Evolutionary conservation across 2,113 vertebrate genomes (phyloP).

Genomic region (Rhagologus leucostigma): DNA sequence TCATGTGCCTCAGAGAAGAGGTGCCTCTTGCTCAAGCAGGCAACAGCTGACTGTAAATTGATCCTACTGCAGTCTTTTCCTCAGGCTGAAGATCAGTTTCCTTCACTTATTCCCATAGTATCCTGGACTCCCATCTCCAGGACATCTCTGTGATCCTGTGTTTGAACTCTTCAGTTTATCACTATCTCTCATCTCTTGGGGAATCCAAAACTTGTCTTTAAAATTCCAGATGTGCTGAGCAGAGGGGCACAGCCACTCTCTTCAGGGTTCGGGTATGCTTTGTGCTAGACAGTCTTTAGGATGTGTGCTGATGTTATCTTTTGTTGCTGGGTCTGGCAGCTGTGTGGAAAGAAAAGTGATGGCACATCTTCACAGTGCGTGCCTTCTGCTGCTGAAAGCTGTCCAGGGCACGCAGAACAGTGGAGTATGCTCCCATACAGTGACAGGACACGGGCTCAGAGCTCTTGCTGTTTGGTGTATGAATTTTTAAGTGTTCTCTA

Average conservation of each 20-base stretch:
- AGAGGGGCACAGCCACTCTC: neutral
- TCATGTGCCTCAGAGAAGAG: neutral
- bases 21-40: neutral
- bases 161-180: neutral
- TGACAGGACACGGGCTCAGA: neutral
- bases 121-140: accelerated
- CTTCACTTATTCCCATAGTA: neutral
- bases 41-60: neutral
- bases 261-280: neutral
- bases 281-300: neutral
- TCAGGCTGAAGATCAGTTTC: neutral
- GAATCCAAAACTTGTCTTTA: neutral
- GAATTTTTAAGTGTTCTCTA: neutral
- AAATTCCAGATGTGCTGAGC: neutral
- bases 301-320: accelerated
- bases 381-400: neutral
- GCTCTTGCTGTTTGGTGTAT: neutral
- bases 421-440: accelerated
- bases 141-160: neutral
- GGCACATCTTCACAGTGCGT: neutral
- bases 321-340: neutral
- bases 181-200: neutral
- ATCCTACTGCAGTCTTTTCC: neutral
- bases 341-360: neutral
- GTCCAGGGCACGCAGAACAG: neutral